These are phyloP conservation scores for Patella pellucida DNA, from an alignment of 2,888 invertebrate species.

Conservation along the genomic window DNA sequence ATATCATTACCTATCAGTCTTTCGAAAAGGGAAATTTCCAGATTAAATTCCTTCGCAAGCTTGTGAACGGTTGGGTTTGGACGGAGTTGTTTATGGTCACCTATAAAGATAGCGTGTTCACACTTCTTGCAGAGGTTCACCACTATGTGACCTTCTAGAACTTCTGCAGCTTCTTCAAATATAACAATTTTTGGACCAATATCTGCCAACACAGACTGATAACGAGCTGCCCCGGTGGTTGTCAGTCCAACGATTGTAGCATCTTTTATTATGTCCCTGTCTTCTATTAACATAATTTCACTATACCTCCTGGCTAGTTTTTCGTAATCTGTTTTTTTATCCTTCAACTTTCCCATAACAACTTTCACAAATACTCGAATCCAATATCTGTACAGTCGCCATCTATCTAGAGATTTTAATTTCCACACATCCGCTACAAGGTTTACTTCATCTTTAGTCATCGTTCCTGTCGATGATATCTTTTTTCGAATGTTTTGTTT, in stretches of 20 bases:
- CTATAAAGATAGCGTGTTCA: slow-evolving; percentile 87
- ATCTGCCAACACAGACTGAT: slow-evolving; percentile 54
- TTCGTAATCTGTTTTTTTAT: slow-evolving; percentile 48
- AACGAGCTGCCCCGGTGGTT: slow-evolving; percentile 65
- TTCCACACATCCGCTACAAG: slow-evolving; percentile 50
- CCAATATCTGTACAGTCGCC: slow-evolving; percentile 73
- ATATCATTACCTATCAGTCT: slow-evolving; percentile 80
- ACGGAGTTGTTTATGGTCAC: slow-evolving; percentile 85
- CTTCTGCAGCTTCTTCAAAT: slow-evolving; percentile 91
- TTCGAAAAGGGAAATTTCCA: slow-evolving; percentile 87
- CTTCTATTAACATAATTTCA: slow-evolving; percentile 53
- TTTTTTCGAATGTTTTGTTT: slow-evolving; percentile 8
- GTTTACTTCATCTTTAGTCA: slow-evolving; percentile 48
- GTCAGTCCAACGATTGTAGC: slow-evolving; percentile 63
- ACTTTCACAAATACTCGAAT: slow-evolving; percentile 40
- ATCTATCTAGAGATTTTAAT: slow-evolving; percentile 64
- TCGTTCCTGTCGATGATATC: slow-evolving; percentile 38
- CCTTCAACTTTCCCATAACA: slow-evolving; percentile 39
- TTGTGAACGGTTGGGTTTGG: slow-evolving; percentile 81
- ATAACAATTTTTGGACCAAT: slow-evolving; percentile 71
- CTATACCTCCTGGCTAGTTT: slow-evolving; percentile 39
- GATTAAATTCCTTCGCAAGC: slow-evolving; percentile 78
- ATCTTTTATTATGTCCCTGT: slow-evolving; percentile 49
- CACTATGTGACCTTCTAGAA: slow-evolving; percentile 86
- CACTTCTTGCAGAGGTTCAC: slow-evolving; percentile 81